Percentiles rank a stretch among this genome's conserved stretches.
These are phyloP conservation scores for Myiozetetes cayanensis DNA, from an alignment of 2,113 vertebrate species.

Conservation along the genomic window DNA sequence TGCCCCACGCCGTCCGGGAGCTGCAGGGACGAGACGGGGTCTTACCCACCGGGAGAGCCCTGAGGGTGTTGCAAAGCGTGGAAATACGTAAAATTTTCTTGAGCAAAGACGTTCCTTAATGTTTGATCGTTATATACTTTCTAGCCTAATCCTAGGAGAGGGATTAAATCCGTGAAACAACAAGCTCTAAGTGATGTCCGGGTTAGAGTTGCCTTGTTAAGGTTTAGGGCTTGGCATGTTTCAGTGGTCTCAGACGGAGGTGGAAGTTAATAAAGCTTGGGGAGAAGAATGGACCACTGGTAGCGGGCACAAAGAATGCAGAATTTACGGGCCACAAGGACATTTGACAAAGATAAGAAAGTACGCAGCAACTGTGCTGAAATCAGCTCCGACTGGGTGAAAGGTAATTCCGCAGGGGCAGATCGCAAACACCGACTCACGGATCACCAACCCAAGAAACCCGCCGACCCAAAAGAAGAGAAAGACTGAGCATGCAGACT, in stretches of 20 bases:
- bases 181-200: background rate
- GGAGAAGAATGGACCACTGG: background rate
- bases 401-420: background rate
- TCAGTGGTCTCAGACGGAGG: background rate
- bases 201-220: background rate
- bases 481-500: too few relatives aligned
- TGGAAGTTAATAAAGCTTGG: background rate
- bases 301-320: background rate
- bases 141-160: too few relatives aligned
- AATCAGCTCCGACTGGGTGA: background rate
- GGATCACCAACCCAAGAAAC: background rate
- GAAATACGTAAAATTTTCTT: background rate
- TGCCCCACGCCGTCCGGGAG: background rate
- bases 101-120: background rate
- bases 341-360: background rate
- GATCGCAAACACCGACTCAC: background rate
- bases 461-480: background rate
- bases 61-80: background rate
- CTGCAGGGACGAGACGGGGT: rapidly evolving
- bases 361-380: too few relatives aligned
- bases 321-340: background rate
- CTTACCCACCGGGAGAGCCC: background rate
- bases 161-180: background rate
- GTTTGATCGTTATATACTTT: background rate
- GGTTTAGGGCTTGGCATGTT: background rate